Evolutionary conservation across 2,888 invertebrate species (phyloP), one percentile per base, ranked within the genome.

Genomic region (Aphodius sticticus): DNA sequence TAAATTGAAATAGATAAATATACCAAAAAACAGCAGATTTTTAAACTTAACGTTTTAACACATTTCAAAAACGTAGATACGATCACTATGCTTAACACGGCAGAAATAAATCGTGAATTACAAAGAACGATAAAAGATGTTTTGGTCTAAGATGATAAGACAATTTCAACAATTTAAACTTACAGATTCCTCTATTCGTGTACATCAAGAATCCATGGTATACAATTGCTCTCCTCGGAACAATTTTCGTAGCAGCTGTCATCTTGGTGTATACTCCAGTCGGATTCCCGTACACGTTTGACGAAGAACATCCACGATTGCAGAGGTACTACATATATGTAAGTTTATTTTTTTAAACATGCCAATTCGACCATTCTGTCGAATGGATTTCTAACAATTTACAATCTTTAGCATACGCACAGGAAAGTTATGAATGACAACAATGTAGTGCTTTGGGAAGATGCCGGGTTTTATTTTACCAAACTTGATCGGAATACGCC

Each of bases 261-360:
- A 76, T 78, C 36, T 78, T 78, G 70, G 69, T 72, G 12, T 76
- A 69, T 37, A 78, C 78, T 6, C 78, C 78, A 37, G 37, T 78
- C 12, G 78, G 78, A 37, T 78, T 78, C 35, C 78, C 78, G 6
- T 78, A 78, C 35, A 71, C 71, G 9, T 71, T 72, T 78, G 53
- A 53, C n/a, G 72, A 72, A 16, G n/a, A 70, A 12, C 36, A 78
- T n/a, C 78, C 78, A 69, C 36, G 78, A 38, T 38, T 72, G 26
- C 78, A 72, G 16, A 71, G 78, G n/a, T 72, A 72, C 72, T 38
- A 37, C 26, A 72, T 78, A 16, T 53, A 71, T 12, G 78, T 78
- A 72, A 26, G 78, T 71, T 71, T 16, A 16, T 14, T 77, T 35
- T 69, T 36, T 15, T 6, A 16, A 38, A n/a, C 38, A n/a, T 16